Base-by-base conservation (phyloP, 2,888 invertebrate species). In the Teleogryllus oceanicus region DNA sequence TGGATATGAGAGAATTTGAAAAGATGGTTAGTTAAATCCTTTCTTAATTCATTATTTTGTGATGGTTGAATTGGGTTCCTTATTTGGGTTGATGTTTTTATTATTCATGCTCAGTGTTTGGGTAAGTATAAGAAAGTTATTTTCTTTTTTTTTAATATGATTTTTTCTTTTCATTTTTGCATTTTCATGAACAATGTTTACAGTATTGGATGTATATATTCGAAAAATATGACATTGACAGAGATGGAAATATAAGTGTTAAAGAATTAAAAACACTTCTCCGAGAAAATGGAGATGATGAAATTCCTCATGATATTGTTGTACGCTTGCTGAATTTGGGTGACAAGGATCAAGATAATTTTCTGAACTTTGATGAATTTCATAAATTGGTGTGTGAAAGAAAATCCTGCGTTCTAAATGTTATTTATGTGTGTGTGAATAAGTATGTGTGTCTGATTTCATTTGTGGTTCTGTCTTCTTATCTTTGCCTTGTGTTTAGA, bases 361-460 rank as follows among this genome's bases (percentile, higher is more conserved):
- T 94, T 84, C 94, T 96, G 11, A 95, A 94, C 85, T 95, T 95
- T 84, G 94, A 95, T 84, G 96, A 96, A 86, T 94, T 94, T 83
- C 90, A 96, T 50, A 90, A 90, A 74, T 92, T 94, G 92, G 86
- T 86, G 82, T 49, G 77, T 18, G 62, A 62, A 11, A 62, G 13
- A 62, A 18, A 18, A 62, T 62, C 11, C n/a, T 62, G 62, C 16
- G 62, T 62, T 62, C n/a, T n/a, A 8, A 62, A 62, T 62, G 16
- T 62, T 62, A 62, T 62, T 62, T 62, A 18, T 12, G 62, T 62
- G 13, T 4, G 10, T 62, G 16, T n/a, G 21, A 21, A 18, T 62
- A 62, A 62, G 11, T 62, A 8, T 62, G n/a, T 18, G 62, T 62
- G 16, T 62, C 5, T 4, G n/a, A 62, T 62, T 62, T 62, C 13